Evolutionary conservation across 2,113 vertebrate species (phyloP).

Genomic region (Seriola aureovittata): DNA sequence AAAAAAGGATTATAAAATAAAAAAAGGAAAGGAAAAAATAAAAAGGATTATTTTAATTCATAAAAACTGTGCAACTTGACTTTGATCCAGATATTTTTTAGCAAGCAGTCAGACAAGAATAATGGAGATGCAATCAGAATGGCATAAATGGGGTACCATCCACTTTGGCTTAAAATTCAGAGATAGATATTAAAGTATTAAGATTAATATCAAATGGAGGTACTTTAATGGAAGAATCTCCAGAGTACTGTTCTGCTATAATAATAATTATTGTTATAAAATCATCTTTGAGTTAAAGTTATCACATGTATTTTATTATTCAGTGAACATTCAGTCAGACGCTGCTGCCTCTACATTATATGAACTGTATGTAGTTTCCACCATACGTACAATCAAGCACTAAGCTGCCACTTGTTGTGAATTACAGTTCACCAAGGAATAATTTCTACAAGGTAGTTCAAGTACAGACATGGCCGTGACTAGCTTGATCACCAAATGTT

Average conservation of each 20-base stretch:
- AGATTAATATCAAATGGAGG: background rate
- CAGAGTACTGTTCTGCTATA: background rate
- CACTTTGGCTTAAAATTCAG: conserved; percentile 44
- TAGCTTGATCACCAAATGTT: conserved; percentile 40
- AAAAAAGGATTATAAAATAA: conserved; percentile 38
- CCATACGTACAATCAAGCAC: background rate
- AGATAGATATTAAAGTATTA: conserved; percentile 24
- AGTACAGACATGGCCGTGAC: conserved; percentile 25
- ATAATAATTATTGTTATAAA: background rate
- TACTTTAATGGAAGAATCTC: background rate
- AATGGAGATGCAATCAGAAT: background rate
- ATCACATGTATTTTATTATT: background rate
- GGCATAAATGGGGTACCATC: conserved; percentile 27
- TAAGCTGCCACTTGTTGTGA: background rate
- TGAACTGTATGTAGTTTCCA: background rate
- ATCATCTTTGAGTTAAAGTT: too few species aligned
- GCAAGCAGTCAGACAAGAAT: conserved; percentile 11
- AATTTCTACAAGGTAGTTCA: conserved; percentile 15
- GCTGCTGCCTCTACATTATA: background rate
- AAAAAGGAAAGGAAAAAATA: too few species aligned
- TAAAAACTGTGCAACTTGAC: conserved; percentile 46
- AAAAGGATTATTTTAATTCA: conserved; percentile 47
- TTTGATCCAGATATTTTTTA: conserved; percentile 54
- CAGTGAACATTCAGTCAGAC: background rate
- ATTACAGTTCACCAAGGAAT: background rate